A percentile compares a stretch with the other conserved stretches of the same genome.
Evolutionary conservation across 2,113 vertebrate genomes (phyloP).

Genomic region (Esox niger): DNA sequence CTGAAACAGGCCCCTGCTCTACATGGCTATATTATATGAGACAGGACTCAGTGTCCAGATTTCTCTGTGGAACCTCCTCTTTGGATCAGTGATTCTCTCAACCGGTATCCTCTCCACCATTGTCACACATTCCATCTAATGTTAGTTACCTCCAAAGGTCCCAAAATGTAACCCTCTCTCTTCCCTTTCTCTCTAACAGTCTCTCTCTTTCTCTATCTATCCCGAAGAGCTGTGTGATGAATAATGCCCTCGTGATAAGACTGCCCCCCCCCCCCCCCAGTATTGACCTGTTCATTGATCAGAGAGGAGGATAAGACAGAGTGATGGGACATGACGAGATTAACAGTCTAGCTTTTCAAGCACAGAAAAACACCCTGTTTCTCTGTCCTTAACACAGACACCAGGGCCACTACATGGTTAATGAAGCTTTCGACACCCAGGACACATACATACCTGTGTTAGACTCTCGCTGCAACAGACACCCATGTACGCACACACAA

Average conservation of each 20-base stretch:
- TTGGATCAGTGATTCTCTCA: neutral
- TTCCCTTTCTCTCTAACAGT: neutral
- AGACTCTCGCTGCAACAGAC: too few relatives aligned
- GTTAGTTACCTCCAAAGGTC: too few relatives aligned
- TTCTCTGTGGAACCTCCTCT: neutral
- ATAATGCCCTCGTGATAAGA: too few relatives aligned
- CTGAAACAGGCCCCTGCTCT: neutral
- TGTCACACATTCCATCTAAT: too few relatives aligned
- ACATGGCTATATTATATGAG: neutral
- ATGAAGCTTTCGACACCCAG: too few relatives aligned
- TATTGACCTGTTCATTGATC: constrained; percentile 34
- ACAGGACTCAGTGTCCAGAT: neutral
- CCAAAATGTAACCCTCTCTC: neutral
- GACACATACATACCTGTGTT: too few relatives aligned
- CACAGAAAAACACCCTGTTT: neutral
- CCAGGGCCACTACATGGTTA: neutral
- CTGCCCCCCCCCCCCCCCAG: too few relatives aligned
- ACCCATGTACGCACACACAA: too few relatives aligned
- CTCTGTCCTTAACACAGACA: neutral
- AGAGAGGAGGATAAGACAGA: constrained; percentile 17
- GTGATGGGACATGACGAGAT: constrained; percentile 33
- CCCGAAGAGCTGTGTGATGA: too few relatives aligned
- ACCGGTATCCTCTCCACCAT: neutral
- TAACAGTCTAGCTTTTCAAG: constrained; percentile 21
- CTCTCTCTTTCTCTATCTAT: neutral